Evolutionary conservation across 2,797 vertebrate genomes (phyloP).

Genomic region (Iguana delicatissima): DNA sequence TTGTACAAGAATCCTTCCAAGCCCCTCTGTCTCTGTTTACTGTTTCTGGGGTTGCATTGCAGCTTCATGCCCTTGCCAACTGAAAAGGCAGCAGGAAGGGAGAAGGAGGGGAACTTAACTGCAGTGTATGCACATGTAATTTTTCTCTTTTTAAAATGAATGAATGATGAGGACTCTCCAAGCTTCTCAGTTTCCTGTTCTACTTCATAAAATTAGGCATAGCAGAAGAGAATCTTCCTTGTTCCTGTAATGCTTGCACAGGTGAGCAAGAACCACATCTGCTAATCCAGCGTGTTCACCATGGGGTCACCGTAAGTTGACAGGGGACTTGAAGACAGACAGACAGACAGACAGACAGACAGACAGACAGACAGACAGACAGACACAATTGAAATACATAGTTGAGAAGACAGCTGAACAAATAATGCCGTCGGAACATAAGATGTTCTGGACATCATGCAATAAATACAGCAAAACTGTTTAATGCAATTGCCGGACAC

Average conservation of each 20-base stretch:
- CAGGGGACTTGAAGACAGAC: too few relatives aligned
- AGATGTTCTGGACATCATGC: too few relatives aligned
- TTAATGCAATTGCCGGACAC: too few relatives aligned
- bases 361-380: too few relatives aligned
- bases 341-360: too few relatives aligned
- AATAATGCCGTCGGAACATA: too few relatives aligned
- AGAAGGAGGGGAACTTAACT: neutral
- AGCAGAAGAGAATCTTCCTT: conserved; percentile 22
- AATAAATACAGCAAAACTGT: too few relatives aligned
- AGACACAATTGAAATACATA: too few relatives aligned
- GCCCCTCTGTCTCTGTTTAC: conserved; percentile 11
- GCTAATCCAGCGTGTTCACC: neutral
- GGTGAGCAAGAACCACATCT: neutral
- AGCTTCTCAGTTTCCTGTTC: conserved; percentile 33
- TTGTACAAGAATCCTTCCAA: neutral
- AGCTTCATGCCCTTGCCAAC: conserved; percentile 11
- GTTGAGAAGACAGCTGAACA: too few relatives aligned
- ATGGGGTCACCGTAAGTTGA: too few relatives aligned
- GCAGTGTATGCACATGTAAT: conserved; percentile 3
- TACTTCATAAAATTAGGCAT: conserved; percentile 56
- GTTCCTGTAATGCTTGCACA: conserved; percentile 20
- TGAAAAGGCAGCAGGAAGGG: conserved; percentile 23
- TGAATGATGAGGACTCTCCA: neutral
- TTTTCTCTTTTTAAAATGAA: conserved; percentile 36
- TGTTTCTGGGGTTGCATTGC: conserved; percentile 20